Percentiles rank a stretch among this genome's conserved stretches.
These are phyloP conservation scores for Synaphobranchus kaupii DNA, from an alignment of 2,797 vertebrate species.

Conservation along the genomic window DNA sequence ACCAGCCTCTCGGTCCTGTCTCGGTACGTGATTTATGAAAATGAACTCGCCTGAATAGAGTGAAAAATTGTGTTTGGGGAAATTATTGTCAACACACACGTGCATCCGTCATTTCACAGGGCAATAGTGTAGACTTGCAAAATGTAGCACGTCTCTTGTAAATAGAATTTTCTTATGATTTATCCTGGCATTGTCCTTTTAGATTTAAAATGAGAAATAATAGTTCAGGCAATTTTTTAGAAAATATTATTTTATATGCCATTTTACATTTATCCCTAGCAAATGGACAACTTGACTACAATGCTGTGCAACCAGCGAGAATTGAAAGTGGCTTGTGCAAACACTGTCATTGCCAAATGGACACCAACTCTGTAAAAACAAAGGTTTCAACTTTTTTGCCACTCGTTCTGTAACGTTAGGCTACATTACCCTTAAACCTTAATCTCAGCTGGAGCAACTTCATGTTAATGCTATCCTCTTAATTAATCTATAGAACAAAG, in stretches of 20 bases:
- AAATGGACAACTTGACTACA: not conserved
- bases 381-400: not conserved
- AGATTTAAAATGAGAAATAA: not conserved
- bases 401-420: not conserved
- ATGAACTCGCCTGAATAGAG: not conserved
- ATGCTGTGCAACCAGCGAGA: not conserved
- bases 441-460: not conserved
- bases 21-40: not conserved
- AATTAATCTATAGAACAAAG: not conserved
- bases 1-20: not conserved
- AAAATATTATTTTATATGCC: not conserved
- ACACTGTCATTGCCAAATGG: not conserved
- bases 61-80: not conserved
- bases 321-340: constrained; percentile 6
- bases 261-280: not conserved
- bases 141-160: not conserved
- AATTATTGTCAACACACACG: not conserved
- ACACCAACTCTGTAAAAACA: not conserved
- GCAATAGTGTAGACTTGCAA: not conserved
- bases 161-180: not conserved
- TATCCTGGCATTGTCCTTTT: not conserved
- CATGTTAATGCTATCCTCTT: not conserved
- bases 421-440: not conserved
- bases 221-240: not conserved
- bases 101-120: not conserved